phyloP scores from a whole-genome alignment of 2,113 vertebrate species.

The Nerophis lumbriciformis region DNA sequence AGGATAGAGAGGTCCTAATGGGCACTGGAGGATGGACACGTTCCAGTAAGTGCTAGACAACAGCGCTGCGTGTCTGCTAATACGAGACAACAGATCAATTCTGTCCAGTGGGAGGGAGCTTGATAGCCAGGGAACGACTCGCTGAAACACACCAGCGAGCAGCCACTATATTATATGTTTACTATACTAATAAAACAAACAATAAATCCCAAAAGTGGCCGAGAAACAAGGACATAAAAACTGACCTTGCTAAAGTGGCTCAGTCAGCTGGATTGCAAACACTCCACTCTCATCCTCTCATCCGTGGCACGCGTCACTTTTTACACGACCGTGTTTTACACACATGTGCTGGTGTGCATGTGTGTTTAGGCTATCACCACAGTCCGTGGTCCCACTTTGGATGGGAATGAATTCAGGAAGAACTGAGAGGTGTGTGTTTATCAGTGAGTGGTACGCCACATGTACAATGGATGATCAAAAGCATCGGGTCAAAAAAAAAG shows the following conservation, averaged over 20 bases:
- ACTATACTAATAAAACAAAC: background rate
- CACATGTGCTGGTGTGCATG: slow-evolving; percentile 43
- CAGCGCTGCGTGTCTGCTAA: slow-evolving; percentile 34
- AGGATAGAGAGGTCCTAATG: slow-evolving; percentile 11
- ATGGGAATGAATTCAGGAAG: slow-evolving; percentile 8
- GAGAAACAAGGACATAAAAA: background rate
- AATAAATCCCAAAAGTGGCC: background rate
- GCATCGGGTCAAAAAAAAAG: no score
- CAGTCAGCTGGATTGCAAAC: slow-evolving; percentile 44
- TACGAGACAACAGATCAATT: slow-evolving; percentile 44
- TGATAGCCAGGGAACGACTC: slow-evolving; percentile 37
- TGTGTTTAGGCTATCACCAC: slow-evolving; percentile 15
- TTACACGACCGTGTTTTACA: slow-evolving; percentile 30
- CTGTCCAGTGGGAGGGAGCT: slow-evolving; percentile 22
- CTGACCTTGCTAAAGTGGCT: slow-evolving; percentile 2
- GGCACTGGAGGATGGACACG: slow-evolving; percentile 9
- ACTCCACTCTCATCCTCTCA: slow-evolving; percentile 28
- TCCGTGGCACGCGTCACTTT: slow-evolving; percentile 22
- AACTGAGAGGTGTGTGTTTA: background rate
- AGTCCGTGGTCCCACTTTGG: slow-evolving; percentile 50
- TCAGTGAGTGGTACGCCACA: no score
- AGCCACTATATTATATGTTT: background rate
- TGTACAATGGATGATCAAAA: no score
- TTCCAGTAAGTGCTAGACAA: slow-evolving; percentile 41
- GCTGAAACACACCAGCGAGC: slow-evolving; percentile 21